These are phyloP conservation scores for Whitmania pigra DNA, from an alignment of 1,140 invertebrate genomes.

Conservation along the genomic window DNA sequence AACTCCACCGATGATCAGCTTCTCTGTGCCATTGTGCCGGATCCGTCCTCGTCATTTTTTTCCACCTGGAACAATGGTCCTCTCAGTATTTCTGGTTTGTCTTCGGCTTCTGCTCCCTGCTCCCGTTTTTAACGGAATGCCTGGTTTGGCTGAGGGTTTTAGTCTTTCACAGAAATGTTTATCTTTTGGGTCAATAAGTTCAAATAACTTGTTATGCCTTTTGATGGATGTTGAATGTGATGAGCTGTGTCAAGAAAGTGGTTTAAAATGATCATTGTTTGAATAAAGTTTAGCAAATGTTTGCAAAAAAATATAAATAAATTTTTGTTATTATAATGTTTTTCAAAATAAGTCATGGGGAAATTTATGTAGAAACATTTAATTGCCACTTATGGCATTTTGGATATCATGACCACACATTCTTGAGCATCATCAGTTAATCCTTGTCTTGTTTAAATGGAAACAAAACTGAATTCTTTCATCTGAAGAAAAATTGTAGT, in stretches of 20 bases:
- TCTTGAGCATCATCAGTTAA: too few relatives aligned
- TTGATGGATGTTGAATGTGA: background rate
- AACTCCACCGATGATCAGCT: background rate
- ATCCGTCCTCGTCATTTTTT: background rate
- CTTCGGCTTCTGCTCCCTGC: constrained; percentile 1
- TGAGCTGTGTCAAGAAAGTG: background rate
- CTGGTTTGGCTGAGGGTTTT: background rate
- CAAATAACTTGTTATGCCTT: background rate
- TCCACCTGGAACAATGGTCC: background rate
- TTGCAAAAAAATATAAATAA: background rate
- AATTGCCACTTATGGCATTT: too few relatives aligned
- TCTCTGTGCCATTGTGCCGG: background rate
- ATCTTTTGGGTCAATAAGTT: background rate
- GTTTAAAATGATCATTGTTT: constrained; percentile 3
- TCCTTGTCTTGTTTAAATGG: too few relatives aligned
- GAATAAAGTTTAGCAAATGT: background rate
- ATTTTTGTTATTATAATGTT: background rate
- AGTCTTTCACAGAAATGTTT: background rate
- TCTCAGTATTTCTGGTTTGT: background rate
- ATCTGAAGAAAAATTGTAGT: too few relatives aligned
- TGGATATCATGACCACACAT: too few relatives aligned
- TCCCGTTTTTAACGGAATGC: constrained; percentile 7
- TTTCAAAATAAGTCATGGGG: too few relatives aligned
- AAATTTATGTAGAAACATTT: too few relatives aligned
- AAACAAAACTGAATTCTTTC: too few relatives aligned